A percentile compares a stretch with the other conserved stretches of the same genome.
Conservation (phyloP, 2,113 vertebrate species). For the Ciconia maguari region DNA sequence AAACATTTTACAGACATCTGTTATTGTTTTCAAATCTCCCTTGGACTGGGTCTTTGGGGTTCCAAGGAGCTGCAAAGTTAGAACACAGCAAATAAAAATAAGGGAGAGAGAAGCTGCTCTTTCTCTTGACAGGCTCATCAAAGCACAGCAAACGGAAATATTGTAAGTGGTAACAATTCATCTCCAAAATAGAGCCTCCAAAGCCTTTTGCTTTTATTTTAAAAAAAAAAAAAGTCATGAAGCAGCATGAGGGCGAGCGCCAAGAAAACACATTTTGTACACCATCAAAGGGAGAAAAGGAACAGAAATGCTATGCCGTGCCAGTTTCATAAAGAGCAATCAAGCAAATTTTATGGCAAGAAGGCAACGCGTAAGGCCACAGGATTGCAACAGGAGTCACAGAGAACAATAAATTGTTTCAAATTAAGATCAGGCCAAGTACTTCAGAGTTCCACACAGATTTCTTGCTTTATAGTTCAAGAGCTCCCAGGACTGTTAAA, state of each 20-base stretch:
- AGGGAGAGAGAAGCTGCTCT: slow-evolving; percentile 39
- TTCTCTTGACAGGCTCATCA: slow-evolving; percentile 59
- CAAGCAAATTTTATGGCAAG: slow-evolving; percentile 47
- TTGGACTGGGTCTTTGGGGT: slow-evolving; percentile 46
- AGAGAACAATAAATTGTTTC: slow-evolving; percentile 40
- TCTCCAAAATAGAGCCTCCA: slow-evolving; percentile 53
- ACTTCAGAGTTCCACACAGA: background rate
- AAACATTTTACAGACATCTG: slow-evolving; percentile 62
- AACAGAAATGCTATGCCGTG: slow-evolving; percentile 52
- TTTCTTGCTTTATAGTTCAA: background rate
- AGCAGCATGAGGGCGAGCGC: slow-evolving; percentile 54
- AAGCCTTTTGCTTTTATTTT: slow-evolving; percentile 59
- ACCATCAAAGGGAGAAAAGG: slow-evolving; percentile 48
- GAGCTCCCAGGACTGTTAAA: background rate
- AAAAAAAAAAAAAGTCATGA: slow-evolving; percentile 19
- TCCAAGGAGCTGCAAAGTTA: slow-evolving; percentile 51
- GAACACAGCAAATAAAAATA: slow-evolving; percentile 67
- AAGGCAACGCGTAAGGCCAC: background rate
- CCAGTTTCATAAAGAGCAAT: slow-evolving; percentile 44
- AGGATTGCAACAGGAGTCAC: slow-evolving; percentile 37
- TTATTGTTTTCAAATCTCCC: slow-evolving; percentile 54
- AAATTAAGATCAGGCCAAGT: slow-evolving; percentile 13
- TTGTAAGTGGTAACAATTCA: slow-evolving; percentile 61
- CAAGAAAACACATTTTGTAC: slow-evolving; percentile 62
- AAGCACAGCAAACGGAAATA: slow-evolving; percentile 65